Conservation (phyloP, 2,113 vertebrate genomes). For the Muscicapa adusta region DNA sequence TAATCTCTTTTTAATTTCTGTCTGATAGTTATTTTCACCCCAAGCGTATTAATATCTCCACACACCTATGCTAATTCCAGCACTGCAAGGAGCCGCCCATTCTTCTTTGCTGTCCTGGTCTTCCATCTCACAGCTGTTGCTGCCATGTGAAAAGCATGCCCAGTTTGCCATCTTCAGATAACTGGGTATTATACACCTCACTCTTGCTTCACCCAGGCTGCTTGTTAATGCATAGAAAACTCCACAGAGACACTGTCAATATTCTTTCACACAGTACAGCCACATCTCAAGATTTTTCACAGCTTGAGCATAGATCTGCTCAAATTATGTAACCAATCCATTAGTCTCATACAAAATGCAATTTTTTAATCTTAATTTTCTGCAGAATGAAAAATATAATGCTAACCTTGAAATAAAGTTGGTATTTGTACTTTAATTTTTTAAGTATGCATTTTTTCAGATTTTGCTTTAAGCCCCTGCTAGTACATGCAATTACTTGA, state of each 20-base stretch:
- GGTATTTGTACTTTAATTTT: conserved; percentile 17
- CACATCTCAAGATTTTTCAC: background rate
- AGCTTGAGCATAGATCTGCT: background rate
- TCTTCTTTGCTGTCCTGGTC: background rate
- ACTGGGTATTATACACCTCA: background rate
- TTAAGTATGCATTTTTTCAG: background rate
- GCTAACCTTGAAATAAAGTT: conserved; percentile 39
- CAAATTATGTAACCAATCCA: conserved; percentile 6
- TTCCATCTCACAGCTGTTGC: background rate
- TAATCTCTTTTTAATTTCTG: conserved; percentile 45
- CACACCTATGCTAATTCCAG: conserved; percentile 10
- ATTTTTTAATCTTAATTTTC: conserved; percentile 16
- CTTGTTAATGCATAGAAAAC: background rate
- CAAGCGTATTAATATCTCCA: background rate
- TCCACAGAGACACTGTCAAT: background rate
- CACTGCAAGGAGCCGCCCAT: background rate
- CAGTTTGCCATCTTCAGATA: background rate
- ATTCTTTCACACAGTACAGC: background rate
- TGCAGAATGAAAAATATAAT: conserved; percentile 14
- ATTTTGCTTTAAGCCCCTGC: background rate
- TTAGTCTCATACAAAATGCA: background rate
- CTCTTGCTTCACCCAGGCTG: background rate
- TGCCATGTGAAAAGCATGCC: background rate
- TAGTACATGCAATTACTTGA: background rate
- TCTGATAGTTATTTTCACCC: conserved; percentile 27